Evolutionary conservation across 2,113 vertebrate genomes (phyloP), one percentile per base, ranked within the genome.

Genomic region (Cheirogaleus medius): DNA sequence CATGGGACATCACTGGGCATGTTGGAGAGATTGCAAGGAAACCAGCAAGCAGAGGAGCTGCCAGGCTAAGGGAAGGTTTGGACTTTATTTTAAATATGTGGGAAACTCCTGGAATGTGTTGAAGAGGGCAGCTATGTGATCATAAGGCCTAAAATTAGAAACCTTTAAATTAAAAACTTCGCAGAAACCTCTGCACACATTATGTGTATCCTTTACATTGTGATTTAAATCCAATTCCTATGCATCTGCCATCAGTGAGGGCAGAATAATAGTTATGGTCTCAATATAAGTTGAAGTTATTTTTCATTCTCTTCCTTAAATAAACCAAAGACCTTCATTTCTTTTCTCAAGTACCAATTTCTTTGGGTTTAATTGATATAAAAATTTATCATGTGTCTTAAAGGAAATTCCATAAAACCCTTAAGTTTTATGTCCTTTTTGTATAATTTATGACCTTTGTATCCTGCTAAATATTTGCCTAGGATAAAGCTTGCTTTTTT

Each of bases 291-390:
- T 54, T 18, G 52, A 54, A 54, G 27, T 68, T 87, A 39, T 80
- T 87, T 90, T 95, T 87, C 15, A 58, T 32, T 42, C 8, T 95
- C 5, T 89, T 73, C 29, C 37, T 64, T 64, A 94, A 88, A 69
- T 94, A 83, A 89, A 83, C 25, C 9, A 14, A 44, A 78, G 44
- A 42, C 21, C 25, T 94, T 81, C 3, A 63, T 91, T 68, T 80
- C 23, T 90, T 78, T 80, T 82, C 68, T 77, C 21, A 60, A 90
- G 44, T 86, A 83, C 25, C 11, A 54, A 56, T 63, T 84, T 89
- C 42, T 91, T 69, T 63, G n/a, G 76, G 44, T 86, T 92, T 58
- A 58, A 89, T 49, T 74, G 60, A 37, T 56, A 42, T n/a, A 89
- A 9, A 74, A 69, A 76, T 83, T 82, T 56, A 74, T 93, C 44